Base-by-base conservation (phyloP, 2,113 vertebrate species). In the Neogale vison region DNA sequence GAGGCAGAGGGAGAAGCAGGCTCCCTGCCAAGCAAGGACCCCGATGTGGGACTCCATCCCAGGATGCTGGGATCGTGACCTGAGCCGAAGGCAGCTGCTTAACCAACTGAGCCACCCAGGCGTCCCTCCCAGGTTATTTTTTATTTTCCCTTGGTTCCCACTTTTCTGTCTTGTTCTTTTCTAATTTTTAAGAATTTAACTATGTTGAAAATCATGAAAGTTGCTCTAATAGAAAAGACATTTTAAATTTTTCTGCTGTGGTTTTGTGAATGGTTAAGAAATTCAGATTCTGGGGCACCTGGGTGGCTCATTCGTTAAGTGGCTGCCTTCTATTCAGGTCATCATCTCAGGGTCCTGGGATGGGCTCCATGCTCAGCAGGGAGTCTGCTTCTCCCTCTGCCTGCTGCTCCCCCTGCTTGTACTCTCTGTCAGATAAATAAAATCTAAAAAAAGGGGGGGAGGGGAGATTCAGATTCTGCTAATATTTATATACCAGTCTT, bases 401-500 rank as follows among this genome's bases (percentile, higher is more conserved):
- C 63, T 18, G 63, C 31, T 6, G 6, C 31, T 34, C 31, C 63
- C 63, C 31, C 63, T 67, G 63, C 31, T 67, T 67, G 63, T 67
- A 31, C 63, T 34, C 63, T 63, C 61, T 67, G 31, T 34, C 31
- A 34, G 11, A 65, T 65, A 34, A 67, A 67, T 67, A 67, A 67
- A 67, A 67, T 34, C 63, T 67, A 1, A 3, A 34, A 34, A 67
- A 34, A 17, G 8, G 3, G 9, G 21, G 3, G 2, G 21, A 34
- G 31, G 67, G 79, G 34, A 61, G 34, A 61, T 88, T 91, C 36
- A 84, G 36, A 20, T 87, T 96, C 34, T 92, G 81, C n/a, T 94
- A 87, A 50, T 93, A 82, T 76, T 89, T 97, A 80, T 67, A 26
- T 80, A 47, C 6, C n/a, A 72, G 31, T 63, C 23, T 96, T 76